Base-by-base conservation (phyloP, 2,797 vertebrate genomes). In the Psittacula echo region DNA sequence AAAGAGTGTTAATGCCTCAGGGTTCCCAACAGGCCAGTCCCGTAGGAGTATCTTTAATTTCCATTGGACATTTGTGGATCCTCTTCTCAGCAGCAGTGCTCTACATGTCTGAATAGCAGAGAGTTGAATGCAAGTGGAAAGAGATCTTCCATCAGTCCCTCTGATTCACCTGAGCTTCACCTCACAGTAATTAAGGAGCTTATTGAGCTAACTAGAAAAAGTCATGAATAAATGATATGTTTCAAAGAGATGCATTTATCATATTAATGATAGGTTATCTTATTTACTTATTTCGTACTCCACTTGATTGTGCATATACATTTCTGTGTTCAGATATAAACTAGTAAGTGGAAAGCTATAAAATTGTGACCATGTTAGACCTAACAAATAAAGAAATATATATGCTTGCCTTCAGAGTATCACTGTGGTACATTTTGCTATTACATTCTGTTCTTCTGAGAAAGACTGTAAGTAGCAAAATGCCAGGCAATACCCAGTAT, bases 91-190 rank as follows among this genome's bases (percentile, higher is more conserved):
- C 70, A 94, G 29, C 51, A 92, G 56, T 11, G 27, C 30, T 87
- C 74, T 94, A 79, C 44, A 8, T 76, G 41, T 72, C 83, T 70
- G 58, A 94, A 72, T 21, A 87, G 30, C 66, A 71, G 64, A 82
- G 75, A 82, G 75, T n/a, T 82, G 85, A 95, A 78, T 76, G 75
- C 73, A 87, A 74, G 39, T 65, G 32, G 30, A 53, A 94, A 87
- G 45, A 92, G 58, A 82, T 84, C 74, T 90, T 93, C 90, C 68
- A 48, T 60, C 75, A 85, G 77, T 32, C 30, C 62, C 34, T 53
- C 51, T 88, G 50, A 39, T 90, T 92, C 82, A 89, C 79, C 47
- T 85, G 82, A 62, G 60, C 58, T 96, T 95, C 70, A 66, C n/a
- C 79, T 91, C 73, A 78, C 39, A 61, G 51, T 73, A 90, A 87